Base-by-base conservation (phyloP, 2,113 vertebrate species). In the Phalacrocorax aristotelis region DNA sequence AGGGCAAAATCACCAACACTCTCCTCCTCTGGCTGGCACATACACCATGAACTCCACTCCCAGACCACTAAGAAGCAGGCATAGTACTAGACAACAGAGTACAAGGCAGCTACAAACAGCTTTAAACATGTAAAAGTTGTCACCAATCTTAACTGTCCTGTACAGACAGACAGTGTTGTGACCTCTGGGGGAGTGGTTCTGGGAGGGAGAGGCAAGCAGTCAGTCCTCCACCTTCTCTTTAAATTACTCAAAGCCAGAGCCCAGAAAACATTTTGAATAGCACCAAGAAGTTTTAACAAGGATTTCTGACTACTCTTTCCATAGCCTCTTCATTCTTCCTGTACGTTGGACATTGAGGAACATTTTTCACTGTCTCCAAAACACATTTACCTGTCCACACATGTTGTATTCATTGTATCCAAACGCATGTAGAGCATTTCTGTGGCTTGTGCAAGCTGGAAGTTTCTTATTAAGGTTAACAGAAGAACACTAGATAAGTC, bases 381-480 rank as follows among this genome's bases (percentile, higher is more conserved):
- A 89, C 20, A 83, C 4, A 62, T 3, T 93, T 93, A 99, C 99
- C 99, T 98, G 98, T 99, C 99, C 88, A 99, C 98, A 70, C 99
- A 99, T 14, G 98, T 98, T 51, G 99, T 99, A 97, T 99, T 99
- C 99, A 99, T 99, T 2, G 99, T 99, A 97, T 99, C 99, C 98
- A 99, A 98, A 66, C 99, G 98, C 99, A 99, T 99, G 94, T 99
- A 99, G 49, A 99, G 97, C 99, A 99, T 99, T 98, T 99, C 99
- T 55, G 99, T 99, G 72, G 99, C 99, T 98, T 99, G 99, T 9
- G 99, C 99, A 93, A 99, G 98, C 99, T 99, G 69, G 27, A 76
- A 68, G n/a, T 88, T 93, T 85, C 32, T 60, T 29, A 97, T 98
- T 98, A 99, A 99, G 98, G 98, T 96, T 96, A 83, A 96, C 36